Percentiles rank a stretch among this genome's conserved stretches.
These are phyloP conservation scores for Tipula confusa DNA, from an alignment of 2,888 invertebrate genomes.

Conservation along the genomic window DNA sequence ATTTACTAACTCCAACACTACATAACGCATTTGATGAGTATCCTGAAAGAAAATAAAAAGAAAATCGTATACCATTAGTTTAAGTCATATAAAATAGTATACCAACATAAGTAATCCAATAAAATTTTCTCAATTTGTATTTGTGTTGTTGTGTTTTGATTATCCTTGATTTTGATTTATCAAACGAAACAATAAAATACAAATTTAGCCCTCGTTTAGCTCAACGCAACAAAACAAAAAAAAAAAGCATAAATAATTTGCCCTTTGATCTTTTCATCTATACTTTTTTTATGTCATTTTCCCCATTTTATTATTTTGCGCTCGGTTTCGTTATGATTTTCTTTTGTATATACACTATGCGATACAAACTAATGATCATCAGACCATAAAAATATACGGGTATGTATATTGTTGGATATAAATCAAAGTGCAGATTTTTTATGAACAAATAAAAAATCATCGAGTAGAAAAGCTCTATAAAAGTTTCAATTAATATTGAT, in stretches of 20 bases:
- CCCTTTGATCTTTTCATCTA: conserved; percentile 26
- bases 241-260: too few species aligned
- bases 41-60: conserved; percentile 57
- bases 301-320: not conserved
- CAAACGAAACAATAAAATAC: not conserved
- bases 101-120: too few species aligned
- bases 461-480: not conserved
- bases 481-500: not conserved
- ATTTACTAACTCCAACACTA: conserved; percentile 54
- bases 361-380: not conserved
- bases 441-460: not conserved
- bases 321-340: not conserved
- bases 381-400: not conserved
- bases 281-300: not conserved
- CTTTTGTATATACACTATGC: not conserved
- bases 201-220: not conserved
- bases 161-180: not conserved
- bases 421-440: not conserved
- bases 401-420: not conserved
- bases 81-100: too few species aligned
- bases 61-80: not conserved
- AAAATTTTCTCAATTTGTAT: not conserved
- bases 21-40: conserved; percentile 77
- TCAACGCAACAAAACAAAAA: not conserved
- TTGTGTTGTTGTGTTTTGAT: not conserved